Percentiles rank a stretch among this genome's conserved stretches.
These are phyloP conservation scores for Acrocyrtus sp. DNA, from an alignment of 2,888 invertebrate species.

Conservation along the genomic window DNA sequence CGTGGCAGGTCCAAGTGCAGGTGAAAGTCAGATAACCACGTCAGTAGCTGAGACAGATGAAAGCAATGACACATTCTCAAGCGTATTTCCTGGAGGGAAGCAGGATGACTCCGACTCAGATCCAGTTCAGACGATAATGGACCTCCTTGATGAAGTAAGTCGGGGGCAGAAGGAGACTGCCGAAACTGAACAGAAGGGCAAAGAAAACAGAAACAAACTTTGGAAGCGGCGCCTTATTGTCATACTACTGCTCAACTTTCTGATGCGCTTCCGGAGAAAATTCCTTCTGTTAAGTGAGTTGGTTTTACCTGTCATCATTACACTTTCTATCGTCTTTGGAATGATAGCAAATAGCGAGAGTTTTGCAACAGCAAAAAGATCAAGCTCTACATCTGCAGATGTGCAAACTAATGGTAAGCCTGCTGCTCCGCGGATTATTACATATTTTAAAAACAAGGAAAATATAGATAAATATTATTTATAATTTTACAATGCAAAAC, in stretches of 20 bases:
- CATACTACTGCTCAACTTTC: slow-evolving; percentile 44
- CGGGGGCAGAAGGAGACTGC: neutral
- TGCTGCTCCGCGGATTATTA: too few species aligned
- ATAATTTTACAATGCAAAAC: too few species aligned
- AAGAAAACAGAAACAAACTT: neutral
- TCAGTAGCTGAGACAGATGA: neutral
- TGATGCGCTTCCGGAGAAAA: slow-evolving; percentile 26
- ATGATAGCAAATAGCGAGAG: slow-evolving; percentile 11
- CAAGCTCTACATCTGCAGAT: neutral
- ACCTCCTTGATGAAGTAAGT: slow-evolving; percentile 20
- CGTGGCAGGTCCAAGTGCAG: slow-evolving; percentile 4
- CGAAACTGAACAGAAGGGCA: neutral
- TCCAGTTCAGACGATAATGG: slow-evolving; percentile 18
- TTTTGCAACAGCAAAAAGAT: neutral
- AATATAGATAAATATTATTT: too few species aligned
- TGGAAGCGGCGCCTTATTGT: slow-evolving; percentile 41
- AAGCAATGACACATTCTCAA: neutral
- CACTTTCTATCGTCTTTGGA: neutral
- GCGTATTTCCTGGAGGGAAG: neutral
- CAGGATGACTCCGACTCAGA: slow-evolving; percentile 14
- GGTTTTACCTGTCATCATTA: slow-evolving; percentile 26
- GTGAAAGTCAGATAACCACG: neutral
- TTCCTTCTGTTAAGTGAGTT: slow-evolving; percentile 31
- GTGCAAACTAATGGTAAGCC: neutral
- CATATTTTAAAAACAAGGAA: too few species aligned